Percentiles rank a stretch among this genome's conserved stretches.
Conservation (phyloP, 30 jellyfish, hydroid and myxozoan species). For the Aurelia coerulea region DNA sequence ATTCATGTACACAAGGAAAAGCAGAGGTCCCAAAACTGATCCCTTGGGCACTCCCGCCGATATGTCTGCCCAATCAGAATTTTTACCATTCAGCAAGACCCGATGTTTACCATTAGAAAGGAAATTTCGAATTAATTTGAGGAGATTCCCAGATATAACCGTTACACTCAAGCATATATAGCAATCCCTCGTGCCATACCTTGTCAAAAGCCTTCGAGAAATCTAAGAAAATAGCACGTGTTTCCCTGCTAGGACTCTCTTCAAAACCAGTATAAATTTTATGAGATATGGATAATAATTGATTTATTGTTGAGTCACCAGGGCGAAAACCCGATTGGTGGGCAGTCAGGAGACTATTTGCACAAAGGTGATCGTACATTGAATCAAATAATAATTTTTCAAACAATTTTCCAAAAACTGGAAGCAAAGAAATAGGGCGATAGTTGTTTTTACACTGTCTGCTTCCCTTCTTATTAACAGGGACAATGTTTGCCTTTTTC, state of each 20-base stretch:
- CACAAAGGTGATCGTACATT: slow-evolving; percentile 49
- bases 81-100: slow-evolving; percentile 44
- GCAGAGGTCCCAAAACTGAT: slow-evolving; percentile 51
- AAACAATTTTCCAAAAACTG: slow-evolving; percentile 68
- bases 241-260: slow-evolving; percentile 38
- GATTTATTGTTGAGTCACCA: slow-evolving; percentile 50
- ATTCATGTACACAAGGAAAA: slow-evolving; percentile 41
- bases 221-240: slow-evolving; percentile 44
- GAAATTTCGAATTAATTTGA: slow-evolving; percentile 13
- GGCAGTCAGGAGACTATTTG: slow-evolving; percentile 40
- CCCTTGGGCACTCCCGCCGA: slow-evolving; percentile 62
- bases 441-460: slow-evolving; percentile 38
- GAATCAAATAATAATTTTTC: slow-evolving; percentile 62
- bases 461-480: slow-evolving; percentile 59
- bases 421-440: slow-evolving; percentile 56
- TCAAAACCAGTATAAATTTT: slow-evolving; percentile 46
- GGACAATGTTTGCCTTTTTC: slow-evolving; percentile 60
- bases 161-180: slow-evolving; percentile 30
- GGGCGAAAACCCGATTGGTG: slow-evolving; percentile 69
- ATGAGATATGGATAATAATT: slow-evolving; percentile 47
- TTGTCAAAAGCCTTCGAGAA: slow-evolving; percentile 43
- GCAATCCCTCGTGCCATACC: slow-evolving; percentile 49
- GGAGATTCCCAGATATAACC: slow-evolving; percentile 40
- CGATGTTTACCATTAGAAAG: slow-evolving; percentile 43
- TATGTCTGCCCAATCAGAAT: slow-evolving; percentile 48